A percentile compares a stretch with the other conserved stretches of the same genome.
Evolutionary conservation across 2,797 vertebrate genomes (phyloP).

Genomic region (Pangasius krempfi): DNA sequence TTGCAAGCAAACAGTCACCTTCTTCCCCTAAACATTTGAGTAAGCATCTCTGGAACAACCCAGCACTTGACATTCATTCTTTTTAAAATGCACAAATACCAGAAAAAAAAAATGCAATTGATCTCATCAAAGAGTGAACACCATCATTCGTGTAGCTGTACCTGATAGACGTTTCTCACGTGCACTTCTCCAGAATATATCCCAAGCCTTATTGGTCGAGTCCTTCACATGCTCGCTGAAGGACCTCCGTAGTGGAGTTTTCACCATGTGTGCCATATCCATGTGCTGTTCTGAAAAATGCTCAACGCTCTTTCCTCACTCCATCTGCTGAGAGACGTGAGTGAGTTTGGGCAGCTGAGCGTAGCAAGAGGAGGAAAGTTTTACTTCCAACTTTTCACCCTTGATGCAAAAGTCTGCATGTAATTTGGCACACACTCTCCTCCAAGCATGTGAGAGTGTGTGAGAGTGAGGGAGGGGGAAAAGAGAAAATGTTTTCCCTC

Average conservation of each 20-base stretch:
- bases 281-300: slow-evolving; percentile 34
- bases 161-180: slow-evolving; percentile 81
- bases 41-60: not conserved
- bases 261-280: slow-evolving; percentile 67
- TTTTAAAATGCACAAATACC: not conserved
- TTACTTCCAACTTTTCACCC: slow-evolving; percentile 62
- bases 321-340: slow-evolving; percentile 25
- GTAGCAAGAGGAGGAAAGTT: slow-evolving; percentile 51
- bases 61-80: not conserved
- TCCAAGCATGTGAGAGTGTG: slow-evolving; percentile 49
- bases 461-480: slow-evolving; percentile 36
- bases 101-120: not conserved
- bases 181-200: slow-evolving; percentile 80
- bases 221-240: slow-evolving; percentile 81
- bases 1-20: not conserved
- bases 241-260: slow-evolving; percentile 73
- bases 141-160: slow-evolving; percentile 62
- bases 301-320: slow-evolving; percentile 21
- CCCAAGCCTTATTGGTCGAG: slow-evolving; percentile 80
- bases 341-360: slow-evolving; percentile 15
- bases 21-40: not conserved
- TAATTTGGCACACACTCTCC: slow-evolving; percentile 63
- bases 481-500: slow-evolving; percentile 51
- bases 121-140: not conserved
- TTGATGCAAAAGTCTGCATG: slow-evolving; percentile 68